Percentiles rank a stretch among this genome's conserved stretches.
These are phyloP conservation scores for Apamea crenata DNA, from an alignment of 2,888 invertebrate species.

Conservation along the genomic window DNA sequence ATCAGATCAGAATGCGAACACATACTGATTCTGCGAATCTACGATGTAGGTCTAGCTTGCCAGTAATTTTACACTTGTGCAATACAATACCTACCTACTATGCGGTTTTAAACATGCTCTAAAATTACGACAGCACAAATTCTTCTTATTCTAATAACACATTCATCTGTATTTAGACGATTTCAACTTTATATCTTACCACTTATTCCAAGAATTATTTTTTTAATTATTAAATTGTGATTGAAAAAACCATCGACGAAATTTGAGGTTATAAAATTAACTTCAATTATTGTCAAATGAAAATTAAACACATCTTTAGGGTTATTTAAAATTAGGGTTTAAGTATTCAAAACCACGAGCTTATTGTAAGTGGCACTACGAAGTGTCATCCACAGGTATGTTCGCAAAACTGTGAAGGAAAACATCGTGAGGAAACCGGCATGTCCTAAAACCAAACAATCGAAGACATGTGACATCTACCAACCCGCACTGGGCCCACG, in stretches of 20 bases:
- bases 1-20: conserved; percentile 35
- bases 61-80: not conserved
- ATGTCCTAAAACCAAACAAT: too few relatives aligned
- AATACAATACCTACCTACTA: not conserved
- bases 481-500: too few relatives aligned
- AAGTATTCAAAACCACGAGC: not conserved
- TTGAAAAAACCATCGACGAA: not conserved
- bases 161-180: not conserved
- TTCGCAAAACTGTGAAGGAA: too few relatives aligned
- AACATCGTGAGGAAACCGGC: too few relatives aligned
- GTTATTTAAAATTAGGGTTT: not conserved
- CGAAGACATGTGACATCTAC: too few relatives aligned
- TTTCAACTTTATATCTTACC: not conserved
- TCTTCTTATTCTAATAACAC: not conserved
- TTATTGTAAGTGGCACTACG: not conserved
- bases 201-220: not conserved
- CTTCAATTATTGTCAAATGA: not conserved
- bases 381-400: not conserved
- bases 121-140: not conserved
- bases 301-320: not conserved
- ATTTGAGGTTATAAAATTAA: not conserved
- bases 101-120: not conserved
- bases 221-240: not conserved
- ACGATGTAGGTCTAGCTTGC: conserved; percentile 33
- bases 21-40: conserved; percentile 26